Conservation (phyloP, 2,888 invertebrate genomes). For the Trileptium ribeirensis region DNA sequence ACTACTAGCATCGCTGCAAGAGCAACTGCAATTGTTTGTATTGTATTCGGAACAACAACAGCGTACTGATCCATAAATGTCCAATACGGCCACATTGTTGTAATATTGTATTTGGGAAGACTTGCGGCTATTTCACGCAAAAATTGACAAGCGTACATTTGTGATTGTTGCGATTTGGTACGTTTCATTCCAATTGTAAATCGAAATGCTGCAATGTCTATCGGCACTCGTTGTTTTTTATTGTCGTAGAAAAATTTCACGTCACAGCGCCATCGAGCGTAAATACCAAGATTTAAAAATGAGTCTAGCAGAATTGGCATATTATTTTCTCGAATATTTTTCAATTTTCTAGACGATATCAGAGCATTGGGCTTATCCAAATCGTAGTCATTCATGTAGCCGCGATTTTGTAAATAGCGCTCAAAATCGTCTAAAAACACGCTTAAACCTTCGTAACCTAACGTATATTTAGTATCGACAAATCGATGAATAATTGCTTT, state of each 20-base stretch:
- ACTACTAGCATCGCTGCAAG: not conserved
- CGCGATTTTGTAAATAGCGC: no score
- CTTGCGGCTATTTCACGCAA: slow-evolving; percentile 68
- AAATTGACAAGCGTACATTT: slow-evolving; percentile 16
- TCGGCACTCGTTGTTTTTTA: not conserved
- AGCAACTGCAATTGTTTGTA: not conserved
- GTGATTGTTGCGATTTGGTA: slow-evolving; percentile 35
- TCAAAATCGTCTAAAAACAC: no score
- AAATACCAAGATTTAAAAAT: not conserved
- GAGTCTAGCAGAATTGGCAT: not conserved
- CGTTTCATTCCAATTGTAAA: slow-evolving; percentile 22
- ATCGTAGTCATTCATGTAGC: no score
- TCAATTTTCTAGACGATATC: no score
- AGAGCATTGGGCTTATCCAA: no score
- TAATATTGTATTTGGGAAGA: slow-evolving; percentile 68
- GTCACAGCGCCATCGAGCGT: not conserved
- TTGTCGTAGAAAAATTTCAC: not conserved
- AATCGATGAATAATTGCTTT: no score
- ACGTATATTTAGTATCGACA: no score
- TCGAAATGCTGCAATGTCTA: not conserved
- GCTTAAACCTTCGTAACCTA: no score
- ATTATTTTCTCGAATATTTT: no score
- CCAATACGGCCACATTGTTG: slow-evolving; percentile 89
- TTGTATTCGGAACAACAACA: slow-evolving; percentile 33
- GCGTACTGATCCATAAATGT: slow-evolving; percentile 72